Evolutionary conservation across 2,113 vertebrate species (phyloP).

Genomic region (Thunnus thynnus): DNA sequence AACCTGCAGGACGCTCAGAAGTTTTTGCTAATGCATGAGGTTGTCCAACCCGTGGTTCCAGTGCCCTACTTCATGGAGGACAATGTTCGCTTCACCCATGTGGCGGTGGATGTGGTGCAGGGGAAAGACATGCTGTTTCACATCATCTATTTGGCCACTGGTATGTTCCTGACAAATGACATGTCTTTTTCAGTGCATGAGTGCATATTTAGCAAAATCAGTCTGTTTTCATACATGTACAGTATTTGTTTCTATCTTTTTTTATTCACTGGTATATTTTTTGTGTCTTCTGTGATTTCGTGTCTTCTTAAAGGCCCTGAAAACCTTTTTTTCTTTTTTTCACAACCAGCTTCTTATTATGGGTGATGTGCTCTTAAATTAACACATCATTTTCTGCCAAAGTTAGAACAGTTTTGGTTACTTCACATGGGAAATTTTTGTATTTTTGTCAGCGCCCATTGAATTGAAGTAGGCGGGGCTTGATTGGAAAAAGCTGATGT

Average conservation of each 20-base stretch:
- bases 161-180: constrained; percentile 76
- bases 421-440: background rate
- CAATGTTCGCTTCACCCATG: constrained; percentile 94
- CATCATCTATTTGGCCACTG: constrained; percentile 96
- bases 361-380: background rate
- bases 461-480: background rate
- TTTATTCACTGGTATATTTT: background rate
- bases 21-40: constrained; percentile 97
- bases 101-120: constrained; percentile 96
- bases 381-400: background rate
- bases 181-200: background rate
- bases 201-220: background rate
- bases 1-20: constrained; percentile 98
- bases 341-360: background rate
- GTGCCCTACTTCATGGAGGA: constrained; percentile 97
- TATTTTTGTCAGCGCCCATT: background rate
- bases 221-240: background rate
- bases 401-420: background rate
- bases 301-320: background rate
- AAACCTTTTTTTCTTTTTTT: background rate
- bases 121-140: constrained; percentile 88
- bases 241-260: background rate
- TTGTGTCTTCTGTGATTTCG: background rate
- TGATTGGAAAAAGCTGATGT: too few relatives aligned
- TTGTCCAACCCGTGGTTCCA: constrained; percentile 91